Evolutionary conservation across 2,797 vertebrate species (phyloP).

Genomic region (Macrochelys suwanniensis): DNA sequence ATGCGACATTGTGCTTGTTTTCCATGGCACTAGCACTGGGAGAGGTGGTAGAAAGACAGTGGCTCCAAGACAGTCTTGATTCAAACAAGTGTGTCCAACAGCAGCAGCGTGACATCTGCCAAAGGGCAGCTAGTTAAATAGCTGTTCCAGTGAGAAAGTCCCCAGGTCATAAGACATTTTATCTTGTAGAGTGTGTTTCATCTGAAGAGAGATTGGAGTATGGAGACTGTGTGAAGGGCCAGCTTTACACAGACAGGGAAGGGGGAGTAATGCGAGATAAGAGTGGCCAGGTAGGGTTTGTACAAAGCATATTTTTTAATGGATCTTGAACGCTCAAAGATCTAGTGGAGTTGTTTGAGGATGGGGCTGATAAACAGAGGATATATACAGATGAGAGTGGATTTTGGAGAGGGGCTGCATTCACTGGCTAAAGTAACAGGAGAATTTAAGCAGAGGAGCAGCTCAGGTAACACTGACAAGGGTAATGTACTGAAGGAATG

Average conservation of each 20-base stretch:
- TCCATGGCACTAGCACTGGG: neutral
- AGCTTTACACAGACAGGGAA: neutral
- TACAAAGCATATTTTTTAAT: neutral
- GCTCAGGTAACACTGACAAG: neutral
- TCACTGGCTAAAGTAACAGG: neutral
- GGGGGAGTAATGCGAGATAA: neutral
- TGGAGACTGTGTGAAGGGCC: neutral
- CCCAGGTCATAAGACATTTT: neutral
- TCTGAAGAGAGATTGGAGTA: neutral
- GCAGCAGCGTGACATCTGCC: neutral
- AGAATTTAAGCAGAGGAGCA: neutral
- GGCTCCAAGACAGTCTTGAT: neutral
- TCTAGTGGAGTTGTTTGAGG: neutral
- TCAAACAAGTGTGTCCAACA: neutral
- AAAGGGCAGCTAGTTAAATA: neutral
- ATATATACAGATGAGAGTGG: neutral
- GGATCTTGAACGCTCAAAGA: neutral
- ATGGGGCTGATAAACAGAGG: neutral
- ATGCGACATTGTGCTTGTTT: neutral
- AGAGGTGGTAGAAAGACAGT: neutral
- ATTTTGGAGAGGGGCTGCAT: neutral
- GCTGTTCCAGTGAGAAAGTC: neutral
- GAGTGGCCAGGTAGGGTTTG: neutral
- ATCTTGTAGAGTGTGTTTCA: neutral
- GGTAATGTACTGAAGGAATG: neutral